Evolutionary conservation across 2,888 invertebrate genomes (phyloP), one percentile per base, ranked within the genome.

Genomic region (Cephus sareptanus): DNA sequence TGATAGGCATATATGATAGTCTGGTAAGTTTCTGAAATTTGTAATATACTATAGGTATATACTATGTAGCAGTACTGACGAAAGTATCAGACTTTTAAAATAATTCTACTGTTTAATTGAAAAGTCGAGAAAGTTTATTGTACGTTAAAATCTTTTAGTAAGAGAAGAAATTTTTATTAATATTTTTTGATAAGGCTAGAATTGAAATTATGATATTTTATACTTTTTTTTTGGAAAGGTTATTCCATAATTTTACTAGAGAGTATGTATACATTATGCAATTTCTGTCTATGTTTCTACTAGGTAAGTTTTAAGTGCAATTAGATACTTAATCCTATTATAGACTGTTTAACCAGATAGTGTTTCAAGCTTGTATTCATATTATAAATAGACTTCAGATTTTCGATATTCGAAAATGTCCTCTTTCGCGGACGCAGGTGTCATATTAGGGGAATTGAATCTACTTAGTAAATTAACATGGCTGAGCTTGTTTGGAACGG

Each of bases 401-500:
- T 56, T 56, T 56, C 23, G 56, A 56, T 56, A 23, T 56, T 34
- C 35, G 35, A 34, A 69, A 23, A 34, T 35, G 23, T 56, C 9
- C 23, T 6, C 56, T 56, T 23, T 23, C 56, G 56, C 56, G 56
- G 11, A 71, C 71, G 71, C 71, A 34, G 71, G 34, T 71, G 71
- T 33, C 71, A 23, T 71, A 75, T 71, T 71, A 74, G 56, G 40
- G 15, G 56, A n/a, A 75, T 69, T 71, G 37, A 37, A 79, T 71
- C 34, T 76, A 78, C 40, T 71, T 77, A 83, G 73, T 35, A 69
- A 71, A 77, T 76, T 79, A 71, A 40, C 71, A 12, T 35, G 76
- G 70, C 35, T 71, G 37, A 77, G 37, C 70, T 56, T 56, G 56
- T 56, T 56, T 23, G 23, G 73, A 56, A 70, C 76, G 15, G 75